phyloP scores from a whole-genome alignment of 2,888 invertebrate species.

The Rhodophaea formosa region DNA sequence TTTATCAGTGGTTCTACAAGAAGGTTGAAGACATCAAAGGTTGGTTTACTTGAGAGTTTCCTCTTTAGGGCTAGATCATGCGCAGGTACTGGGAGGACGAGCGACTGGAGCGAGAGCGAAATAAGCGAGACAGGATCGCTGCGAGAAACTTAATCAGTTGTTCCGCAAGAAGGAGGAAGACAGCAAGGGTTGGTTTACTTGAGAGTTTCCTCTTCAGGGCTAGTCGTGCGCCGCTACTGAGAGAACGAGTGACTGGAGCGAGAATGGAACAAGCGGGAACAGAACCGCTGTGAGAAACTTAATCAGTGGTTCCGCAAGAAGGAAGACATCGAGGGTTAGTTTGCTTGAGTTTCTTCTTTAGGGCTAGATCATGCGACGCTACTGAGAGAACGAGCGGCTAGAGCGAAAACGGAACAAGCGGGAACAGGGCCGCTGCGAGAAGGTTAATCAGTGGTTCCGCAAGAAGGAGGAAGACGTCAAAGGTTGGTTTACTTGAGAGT shows the following conservation, averaged over 20 bases:
- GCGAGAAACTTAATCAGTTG: slow-evolving; percentile 80
- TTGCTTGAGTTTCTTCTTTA: slow-evolving; percentile 9
- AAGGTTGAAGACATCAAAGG: no score
- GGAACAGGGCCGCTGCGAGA: slow-evolving; percentile 66
- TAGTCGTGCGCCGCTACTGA: slow-evolving; percentile 57
- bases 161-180: slow-evolving; percentile 80
- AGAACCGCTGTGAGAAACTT: slow-evolving; percentile 68
- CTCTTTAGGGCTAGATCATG: no score
- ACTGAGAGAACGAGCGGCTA: slow-evolving; percentile 51
- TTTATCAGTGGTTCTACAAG: no score
- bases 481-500: slow-evolving; percentile 53
- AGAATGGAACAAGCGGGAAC: slow-evolving; percentile 58
- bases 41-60: no score
- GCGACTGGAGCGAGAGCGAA: slow-evolving; percentile 59
- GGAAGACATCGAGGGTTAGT: slow-evolving; percentile 78
- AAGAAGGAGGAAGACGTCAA: slow-evolving; percentile 82
- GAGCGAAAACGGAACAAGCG: slow-evolving; percentile 62
- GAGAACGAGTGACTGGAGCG: slow-evolving; percentile 58
- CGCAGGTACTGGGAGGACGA: slow-evolving; percentile 54
- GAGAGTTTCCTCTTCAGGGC: neutral
- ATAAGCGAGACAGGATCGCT: slow-evolving; percentile 58
- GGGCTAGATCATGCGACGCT: slow-evolving; percentile 64
- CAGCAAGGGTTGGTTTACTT: slow-evolving; percentile 71
- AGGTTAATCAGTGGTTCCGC: slow-evolving; percentile 79
- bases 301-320: slow-evolving; percentile 81